phyloP scores from a whole-genome alignment of 2,888 invertebrate genomes.

The Torymus aiolomorphi region DNA sequence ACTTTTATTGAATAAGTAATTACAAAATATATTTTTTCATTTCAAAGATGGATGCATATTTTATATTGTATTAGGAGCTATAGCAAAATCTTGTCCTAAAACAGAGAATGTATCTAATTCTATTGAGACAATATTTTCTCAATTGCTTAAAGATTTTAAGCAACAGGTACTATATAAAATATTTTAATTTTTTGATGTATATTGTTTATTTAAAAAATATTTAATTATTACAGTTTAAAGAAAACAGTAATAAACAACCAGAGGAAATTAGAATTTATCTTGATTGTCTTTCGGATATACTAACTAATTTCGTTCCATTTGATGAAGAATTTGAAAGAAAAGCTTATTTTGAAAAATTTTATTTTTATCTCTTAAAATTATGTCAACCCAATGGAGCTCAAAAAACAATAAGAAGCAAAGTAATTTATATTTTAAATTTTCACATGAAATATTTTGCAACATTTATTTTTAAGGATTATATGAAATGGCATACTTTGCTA shows the following conservation, averaged over 20 bases:
- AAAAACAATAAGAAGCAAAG: slow-evolving; percentile 33
- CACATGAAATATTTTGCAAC: slow-evolving; percentile 48
- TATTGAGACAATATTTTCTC: slow-evolving; percentile 46
- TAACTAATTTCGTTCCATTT: slow-evolving; percentile 62
- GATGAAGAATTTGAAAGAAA: slow-evolving; percentile 36
- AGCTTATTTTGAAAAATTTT: slow-evolving; percentile 35
- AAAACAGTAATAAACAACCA: slow-evolving; percentile 32
- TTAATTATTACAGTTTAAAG: slow-evolving; percentile 58
- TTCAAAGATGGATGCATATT: slow-evolving; percentile 61
- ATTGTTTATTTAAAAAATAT: slow-evolving; percentile 16
- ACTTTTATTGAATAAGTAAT: background rate
- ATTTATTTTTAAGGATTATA: slow-evolving; percentile 65
- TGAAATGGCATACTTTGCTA: slow-evolving; percentile 65
- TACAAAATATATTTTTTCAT: background rate
- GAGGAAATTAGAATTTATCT: slow-evolving; percentile 63
- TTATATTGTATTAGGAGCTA: slow-evolving; percentile 60
- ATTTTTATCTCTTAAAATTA: slow-evolving; percentile 17
- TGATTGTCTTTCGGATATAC: slow-evolving; percentile 62
- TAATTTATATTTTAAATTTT: slow-evolving; percentile 30
- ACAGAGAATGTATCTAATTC: slow-evolving; percentile 12
- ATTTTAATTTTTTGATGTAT: slow-evolving; percentile 9
- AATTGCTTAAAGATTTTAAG: slow-evolving; percentile 59
- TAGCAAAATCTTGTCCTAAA: slow-evolving; percentile 60
- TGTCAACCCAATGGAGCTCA: slow-evolving; percentile 20
- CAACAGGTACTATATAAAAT: slow-evolving; percentile 55